A percentile compares a stretch with the other conserved stretches of the same genome.
Evolutionary conservation across 2,797 vertebrate genomes (phyloP).

Genomic region (Emys orbicularis): DNA sequence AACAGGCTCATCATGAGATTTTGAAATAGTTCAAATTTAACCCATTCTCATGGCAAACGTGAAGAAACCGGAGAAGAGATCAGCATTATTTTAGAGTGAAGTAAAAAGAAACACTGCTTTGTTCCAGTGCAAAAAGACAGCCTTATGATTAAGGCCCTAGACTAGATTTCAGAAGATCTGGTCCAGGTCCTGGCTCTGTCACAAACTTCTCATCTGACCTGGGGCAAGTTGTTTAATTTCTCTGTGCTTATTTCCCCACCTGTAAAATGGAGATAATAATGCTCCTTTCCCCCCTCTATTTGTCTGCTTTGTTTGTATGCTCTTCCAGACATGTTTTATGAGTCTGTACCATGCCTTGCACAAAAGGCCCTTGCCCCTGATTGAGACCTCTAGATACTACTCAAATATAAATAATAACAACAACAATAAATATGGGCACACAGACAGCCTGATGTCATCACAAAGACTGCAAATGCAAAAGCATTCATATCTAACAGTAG

Average conservation of each 20-base stretch:
- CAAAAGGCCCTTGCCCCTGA: not conserved
- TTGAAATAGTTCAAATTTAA: conserved; percentile 38
- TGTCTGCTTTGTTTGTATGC: not conserved
- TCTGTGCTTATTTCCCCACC: not conserved
- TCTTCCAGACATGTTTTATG: not conserved
- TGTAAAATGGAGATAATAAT: not conserved
- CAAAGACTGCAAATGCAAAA: not conserved
- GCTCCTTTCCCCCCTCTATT: no score
- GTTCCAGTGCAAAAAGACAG: not conserved
- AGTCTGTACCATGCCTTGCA: not conserved
- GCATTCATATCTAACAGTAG: not conserved
- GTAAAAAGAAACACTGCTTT: not conserved
- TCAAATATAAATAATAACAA: not conserved
- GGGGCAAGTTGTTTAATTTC: not conserved
- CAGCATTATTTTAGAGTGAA: not conserved
- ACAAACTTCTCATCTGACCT: not conserved
- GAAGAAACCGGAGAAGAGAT: not conserved
- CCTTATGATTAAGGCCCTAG: not conserved
- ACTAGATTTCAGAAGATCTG: not conserved
- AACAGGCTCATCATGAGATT: not conserved
- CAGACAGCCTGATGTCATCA: not conserved
- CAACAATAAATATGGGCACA: not conserved
- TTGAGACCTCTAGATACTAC: not conserved
- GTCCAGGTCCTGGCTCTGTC: not conserved
- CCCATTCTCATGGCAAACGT: conserved; percentile 13